Base-by-base conservation (phyloP, 2,797 vertebrate genomes). In the Poecilia picta region DNA sequence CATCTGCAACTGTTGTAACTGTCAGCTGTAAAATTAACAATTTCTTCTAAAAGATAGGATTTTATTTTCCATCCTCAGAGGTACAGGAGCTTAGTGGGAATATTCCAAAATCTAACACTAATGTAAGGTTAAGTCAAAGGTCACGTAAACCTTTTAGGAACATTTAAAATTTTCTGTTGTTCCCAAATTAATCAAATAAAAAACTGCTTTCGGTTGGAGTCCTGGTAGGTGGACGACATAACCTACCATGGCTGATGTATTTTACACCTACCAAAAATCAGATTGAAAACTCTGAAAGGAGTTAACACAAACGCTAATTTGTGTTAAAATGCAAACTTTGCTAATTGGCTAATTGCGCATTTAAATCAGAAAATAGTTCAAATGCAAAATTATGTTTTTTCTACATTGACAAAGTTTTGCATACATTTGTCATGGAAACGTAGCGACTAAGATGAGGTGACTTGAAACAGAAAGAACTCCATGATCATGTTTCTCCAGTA, bases 1-100 rank as follows among this genome's bases (percentile, higher is more conserved):
- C 76, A 82, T 77, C 79, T 79, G 70, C 77, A 70, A 66, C 68
- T 88, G 76, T 87, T 87, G 82, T n/a, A n/a, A n/a, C n/a, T n/a
- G n/a, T n/a, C n/a, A n/a, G n/a, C 49, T 1, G 5, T 11, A 39
- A 82, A 71, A 83, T 85, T 45, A 80, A 83, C 8, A 41, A 25
- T 72, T 83, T 39, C 51, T 73, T 11, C 73, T 73, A 72, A 70
- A 79, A 68, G 36, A 79, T 66, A 49, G 70, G 16, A 49, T 49
- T 16, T 80, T 86, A 64, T 72, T 83, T 77, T 76, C 84, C 41
- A 47, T 76, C n/a, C 13, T 4, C 13, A 18, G 81, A 87, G 79
- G 76, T 55, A 72, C 47, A 31, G 47, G n/a, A 74, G 28, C 46
- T 43, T 76, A 71, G 76, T 79, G 15, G 43, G 59, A 71, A 73